Base-by-base conservation (phyloP, 2,888 invertebrate genomes). In the Lutraria lutraria region DNA sequence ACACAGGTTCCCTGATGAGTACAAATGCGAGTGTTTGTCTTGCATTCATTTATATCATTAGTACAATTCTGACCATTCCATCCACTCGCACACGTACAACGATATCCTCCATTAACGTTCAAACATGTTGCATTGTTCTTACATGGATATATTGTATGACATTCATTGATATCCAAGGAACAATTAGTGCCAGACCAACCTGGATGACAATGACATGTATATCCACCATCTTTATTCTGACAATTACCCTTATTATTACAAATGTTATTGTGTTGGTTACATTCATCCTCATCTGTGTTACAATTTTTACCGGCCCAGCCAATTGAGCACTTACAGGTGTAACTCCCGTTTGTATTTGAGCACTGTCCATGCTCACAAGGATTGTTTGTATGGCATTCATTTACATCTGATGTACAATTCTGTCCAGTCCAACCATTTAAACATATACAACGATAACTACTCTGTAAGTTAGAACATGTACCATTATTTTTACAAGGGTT, bases 121-220 rank as follows among this genome's bases (percentile, higher is more conserved):
- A n/a, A 16, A 54, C 87, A 87, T 21, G 34, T 34, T 16, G 76
- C 87, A 29, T 83, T 13, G 34, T 68, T 72, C 43, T n/a, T 82
- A 54, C 87, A 87, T 21, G 83, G 83, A 31, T 53, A 16, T 53
- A n/a, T 0, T n/a, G 34, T 29, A 3, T 53, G 10, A 68, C 89
- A 89, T 60, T 91, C 88, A 54, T 90, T 76, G 16, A 85, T 79
- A 86, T 89, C 90, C n/a, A 80, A 53, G 43, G 83, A 81, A 81
- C 92, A 92, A 52, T 86, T 88, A 16, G n/a, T 4, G 8, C 92
- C 92, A 13, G 84, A 86, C 88, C 89, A 91, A 0, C 88, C 90
- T 16, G 43, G 0, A 2, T 19, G 19, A 83, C 92, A 92, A 3
- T 81, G 43, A 72, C 92, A 92, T 25, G 19, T 83, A 43, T 83